Evolutionary conservation across 2,888 invertebrate genomes (phyloP).

Genomic region (Nebria salina): DNA sequence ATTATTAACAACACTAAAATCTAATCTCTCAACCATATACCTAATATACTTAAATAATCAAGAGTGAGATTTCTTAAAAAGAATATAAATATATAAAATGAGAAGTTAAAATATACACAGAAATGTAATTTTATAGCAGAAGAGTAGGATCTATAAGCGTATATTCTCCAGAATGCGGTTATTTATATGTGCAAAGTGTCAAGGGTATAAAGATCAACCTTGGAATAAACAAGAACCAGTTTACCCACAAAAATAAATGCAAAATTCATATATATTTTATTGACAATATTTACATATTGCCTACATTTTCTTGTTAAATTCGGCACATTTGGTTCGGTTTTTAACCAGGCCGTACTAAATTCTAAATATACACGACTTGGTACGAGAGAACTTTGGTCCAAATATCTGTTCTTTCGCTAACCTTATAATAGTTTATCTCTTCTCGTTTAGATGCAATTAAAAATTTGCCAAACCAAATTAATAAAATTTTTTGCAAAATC

Average conservation of each 20-base stretch:
- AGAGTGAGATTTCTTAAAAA: too few species aligned
- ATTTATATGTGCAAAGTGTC: constrained; percentile 16
- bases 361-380: constrained; percentile 43
- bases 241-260: constrained; percentile 39
- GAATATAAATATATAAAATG: too few species aligned
- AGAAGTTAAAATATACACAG: too few species aligned
- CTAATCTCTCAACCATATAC: too few species aligned
- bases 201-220: constrained; percentile 36
- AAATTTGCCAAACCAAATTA: too few species aligned
- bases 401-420: constrained; percentile 27
- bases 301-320: constrained; percentile 31
- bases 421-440: constrained; percentile 3
- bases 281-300: constrained; percentile 22
- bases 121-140: too few species aligned
- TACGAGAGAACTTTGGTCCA: constrained; percentile 29
- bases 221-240: constrained; percentile 34
- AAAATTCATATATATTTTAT: not conserved
- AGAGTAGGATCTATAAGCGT: not conserved
- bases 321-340: constrained; percentile 31
- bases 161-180: constrained; percentile 12
- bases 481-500: not conserved
- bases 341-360: constrained; percentile 41
- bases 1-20: too few species aligned
- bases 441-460: constrained; percentile 17
- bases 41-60: too few species aligned